Base-by-base conservation (phyloP, 2,113 vertebrate genomes). In the Chaetodon trifascialis region DNA sequence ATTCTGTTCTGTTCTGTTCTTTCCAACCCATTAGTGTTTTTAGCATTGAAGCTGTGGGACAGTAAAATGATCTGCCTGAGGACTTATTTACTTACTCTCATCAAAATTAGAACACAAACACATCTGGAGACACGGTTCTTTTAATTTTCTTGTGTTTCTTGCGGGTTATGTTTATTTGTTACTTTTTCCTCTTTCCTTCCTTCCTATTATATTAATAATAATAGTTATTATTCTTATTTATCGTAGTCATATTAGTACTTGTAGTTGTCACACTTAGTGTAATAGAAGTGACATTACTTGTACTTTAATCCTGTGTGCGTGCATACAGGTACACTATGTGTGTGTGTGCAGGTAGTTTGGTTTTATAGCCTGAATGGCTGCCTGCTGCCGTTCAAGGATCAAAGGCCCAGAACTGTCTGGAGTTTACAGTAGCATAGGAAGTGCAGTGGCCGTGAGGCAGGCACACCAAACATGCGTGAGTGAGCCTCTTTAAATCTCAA, bases 381-480 rank as follows among this genome's bases (percentile, higher is more conserved):
- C 75, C 84, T 84, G 74, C 69, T 88, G 73, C 70, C n/a, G 2
- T 74, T 83, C 17, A 17, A 54, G 68, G 89, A 92, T 93, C 75
- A 91, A 93, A 92, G 86, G 38, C 71, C 56, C 79, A 47, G 77
- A 67, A 23, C 76, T 73, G 87, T 85, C 70, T 82, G 72, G 54
- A 77, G 81, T 92, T 93, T 88, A 86, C 91, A 92, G 92, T 89
- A 92, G 90, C 81, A 76, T 46, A 83, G 88, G 89, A 90, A 91
- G 85, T 86, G 84, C 69, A 56, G 78, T 89, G 89, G 87, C 91
- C 74, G 72, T 86, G 77, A 92, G 92, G 83, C 88, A 91, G 76
- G 36, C 38, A 44, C 75, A 73, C 66, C 44, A 75, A 83, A 76
- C 87, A 72, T 87, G 88, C 83, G 84, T 92, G 91, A 90, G 91